Conservation (phyloP, 2,113 vertebrate species). For the Alethe castanea region DNA sequence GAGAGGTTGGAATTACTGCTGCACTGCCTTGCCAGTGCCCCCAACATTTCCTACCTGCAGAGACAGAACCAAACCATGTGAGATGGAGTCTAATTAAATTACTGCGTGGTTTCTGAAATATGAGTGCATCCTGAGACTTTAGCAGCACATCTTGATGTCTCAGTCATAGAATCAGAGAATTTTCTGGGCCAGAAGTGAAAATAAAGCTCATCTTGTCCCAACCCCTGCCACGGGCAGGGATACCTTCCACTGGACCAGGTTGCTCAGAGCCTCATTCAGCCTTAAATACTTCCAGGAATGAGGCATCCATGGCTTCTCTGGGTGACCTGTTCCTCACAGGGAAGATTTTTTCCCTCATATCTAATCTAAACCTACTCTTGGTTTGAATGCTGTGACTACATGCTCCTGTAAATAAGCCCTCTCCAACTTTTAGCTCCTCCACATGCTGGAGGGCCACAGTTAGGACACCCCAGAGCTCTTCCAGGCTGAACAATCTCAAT, state of each 20-base stretch:
- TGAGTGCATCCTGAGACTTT: rapidly evolving
- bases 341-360: not conserved
- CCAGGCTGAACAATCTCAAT: not conserved
- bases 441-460: rapidly evolving
- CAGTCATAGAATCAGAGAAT: not conserved
- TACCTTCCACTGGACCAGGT: not conserved
- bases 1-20: not conserved
- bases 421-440: not conserved
- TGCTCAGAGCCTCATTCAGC: not conserved
- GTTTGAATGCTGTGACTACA: not conserved
- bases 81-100: conserved; percentile 14
- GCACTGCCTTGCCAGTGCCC: not conserved
- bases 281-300: not conserved
- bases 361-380: not conserved
- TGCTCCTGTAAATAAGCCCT: not conserved
- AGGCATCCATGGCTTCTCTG: not conserved
- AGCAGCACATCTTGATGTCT: not conserved
- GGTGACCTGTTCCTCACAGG: not conserved
- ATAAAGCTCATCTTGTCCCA: not conserved
- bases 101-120: not conserved
- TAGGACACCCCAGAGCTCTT: not conserved
- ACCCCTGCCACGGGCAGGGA: rapidly evolving
- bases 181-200: not conserved
- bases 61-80: not conserved
- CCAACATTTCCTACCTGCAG: not conserved